A percentile compares a stretch with the other conserved stretches of the same genome.
Conservation (phyloP, 53 echinoderm and acorn worm genomes). For the Actinopyga echinites region DNA sequence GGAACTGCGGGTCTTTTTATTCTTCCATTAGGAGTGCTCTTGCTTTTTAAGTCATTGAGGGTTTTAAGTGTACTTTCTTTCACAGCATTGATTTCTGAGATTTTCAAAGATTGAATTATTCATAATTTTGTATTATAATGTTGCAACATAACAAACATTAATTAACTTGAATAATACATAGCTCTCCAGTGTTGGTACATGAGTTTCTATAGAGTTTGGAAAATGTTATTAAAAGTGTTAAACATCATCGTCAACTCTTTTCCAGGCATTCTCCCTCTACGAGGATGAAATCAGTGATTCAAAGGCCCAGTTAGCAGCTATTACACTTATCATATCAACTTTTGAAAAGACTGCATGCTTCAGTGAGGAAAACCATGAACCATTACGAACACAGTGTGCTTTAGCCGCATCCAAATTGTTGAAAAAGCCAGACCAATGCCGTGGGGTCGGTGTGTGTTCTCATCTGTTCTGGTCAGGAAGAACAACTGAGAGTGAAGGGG, state of each 20-base stretch:
- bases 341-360: conserved; percentile 95
- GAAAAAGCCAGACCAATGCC: conserved; percentile 98
- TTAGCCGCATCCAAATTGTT: conserved; percentile 87
- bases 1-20: too few species aligned
- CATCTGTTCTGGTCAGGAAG: conserved; percentile 99
- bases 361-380: conserved; percentile 97
- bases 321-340: conserved; percentile 94
- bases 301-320: conserved; percentile 96
- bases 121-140: too few species aligned
- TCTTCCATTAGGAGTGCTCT: too few species aligned
- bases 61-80: too few species aligned
- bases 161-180: too few species aligned
- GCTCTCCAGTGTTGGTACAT: background rate
- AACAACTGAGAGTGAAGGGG: conserved; percentile 85
- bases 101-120: too few species aligned
- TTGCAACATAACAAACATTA: too few species aligned
- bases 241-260: too few species aligned
- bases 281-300: conserved; percentile 99
- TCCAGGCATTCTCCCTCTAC: conserved; percentile 86
- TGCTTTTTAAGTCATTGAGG: too few species aligned
- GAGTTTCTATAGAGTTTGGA: background rate
- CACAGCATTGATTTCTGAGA: too few species aligned
- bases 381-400: conserved; percentile 91
- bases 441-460: conserved; percentile 89
- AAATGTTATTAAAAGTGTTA: too few species aligned